Percentiles rank a stretch among this genome's conserved stretches.
Conservation (phyloP, 2,888 invertebrate species). For the Diarsia rubi region DNA sequence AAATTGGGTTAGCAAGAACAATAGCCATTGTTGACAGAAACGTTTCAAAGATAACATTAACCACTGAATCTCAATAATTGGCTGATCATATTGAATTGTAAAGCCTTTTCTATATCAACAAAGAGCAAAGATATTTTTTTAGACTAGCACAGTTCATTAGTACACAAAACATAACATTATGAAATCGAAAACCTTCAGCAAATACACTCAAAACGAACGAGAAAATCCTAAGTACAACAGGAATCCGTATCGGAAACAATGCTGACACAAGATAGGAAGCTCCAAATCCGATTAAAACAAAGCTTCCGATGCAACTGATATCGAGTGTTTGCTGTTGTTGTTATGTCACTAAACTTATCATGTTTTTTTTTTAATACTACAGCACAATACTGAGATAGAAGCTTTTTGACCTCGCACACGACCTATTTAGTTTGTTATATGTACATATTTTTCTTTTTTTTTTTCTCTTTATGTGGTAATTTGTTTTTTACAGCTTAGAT, state of each 20-base stretch:
- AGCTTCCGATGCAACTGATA: slow-evolving; percentile 28
- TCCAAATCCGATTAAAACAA: slow-evolving; percentile 51
- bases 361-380: neutral
- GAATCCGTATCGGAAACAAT: slow-evolving; percentile 19
- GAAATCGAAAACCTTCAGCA: slow-evolving; percentile 3
- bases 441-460: neutral
- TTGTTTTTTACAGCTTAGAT: too few relatives aligned
- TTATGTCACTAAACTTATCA: slow-evolving; percentile 1
- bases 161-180: neutral
- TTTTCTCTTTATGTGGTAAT: too few relatives aligned
- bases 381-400: neutral
- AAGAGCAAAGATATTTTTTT: neutral
- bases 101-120: neutral
- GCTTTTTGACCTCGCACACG: neutral
- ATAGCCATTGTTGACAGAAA: neutral
- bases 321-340: slow-evolving; percentile 24
- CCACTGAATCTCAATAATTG: neutral
- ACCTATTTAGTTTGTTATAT: neutral
- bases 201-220: slow-evolving; percentile 16
- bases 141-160: neutral
- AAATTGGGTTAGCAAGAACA: neutral
- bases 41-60: neutral
- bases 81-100: neutral
- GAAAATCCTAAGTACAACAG: slow-evolving; percentile 16
- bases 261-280: slow-evolving; percentile 13